Evolutionary conservation across 2,888 invertebrate genomes (phyloP), one percentile per base, ranked within the genome.

Genomic region (Acanthosepion esculentum): DNA sequence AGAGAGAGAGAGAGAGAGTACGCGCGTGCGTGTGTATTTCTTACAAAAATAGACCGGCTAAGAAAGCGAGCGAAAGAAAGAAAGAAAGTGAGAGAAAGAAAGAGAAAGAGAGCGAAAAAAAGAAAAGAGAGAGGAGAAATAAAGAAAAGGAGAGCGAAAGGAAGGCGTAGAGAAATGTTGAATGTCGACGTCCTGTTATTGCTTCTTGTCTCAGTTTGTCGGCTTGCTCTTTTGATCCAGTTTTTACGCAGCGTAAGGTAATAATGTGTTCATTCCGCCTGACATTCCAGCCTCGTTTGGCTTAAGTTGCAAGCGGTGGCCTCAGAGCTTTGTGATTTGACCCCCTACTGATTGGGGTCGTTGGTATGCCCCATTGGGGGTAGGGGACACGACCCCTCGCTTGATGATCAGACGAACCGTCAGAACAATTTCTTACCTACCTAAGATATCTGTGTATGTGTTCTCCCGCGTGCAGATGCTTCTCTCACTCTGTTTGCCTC

Each of bases 311-410:
- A 78, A 78, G 78, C 78, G 78, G 78, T 78, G 78, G n/a, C 29
- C 78, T 78, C n/a, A 12, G 12, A 29, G 29, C 78, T 78, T 78
- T 78, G 78, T 78, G 29, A 78, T 29, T 78, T 78, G 78, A 78
- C 78, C 78, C 78, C 78, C 78, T 78, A 78, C 78, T 78, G 78
- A 78, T 78, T 78, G 78, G n/a, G 78, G 78, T 78, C 78, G 78
- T 15, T 78, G 7, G 15, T 6, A 78, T 78, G 78, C n/a, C 78
- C n/a, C 2, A n/a, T 10, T 15, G 55, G 6, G n/a, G 78, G 78
- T 78, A 78, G 12, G 78, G 78, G 29, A n/a, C 78, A n/a, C 18
- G 78, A 29, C 78, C 78, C 78, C 78, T 29, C 78, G 78, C 29
- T 8, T n/a, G 78, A 78, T 78, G 78, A 78, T 78, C 78, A 78